A percentile compares a stretch with the other conserved stretches of the same genome.
Evolutionary conservation across 2,888 invertebrate species (phyloP).

Genomic region (Noctua fimbriata): DNA sequence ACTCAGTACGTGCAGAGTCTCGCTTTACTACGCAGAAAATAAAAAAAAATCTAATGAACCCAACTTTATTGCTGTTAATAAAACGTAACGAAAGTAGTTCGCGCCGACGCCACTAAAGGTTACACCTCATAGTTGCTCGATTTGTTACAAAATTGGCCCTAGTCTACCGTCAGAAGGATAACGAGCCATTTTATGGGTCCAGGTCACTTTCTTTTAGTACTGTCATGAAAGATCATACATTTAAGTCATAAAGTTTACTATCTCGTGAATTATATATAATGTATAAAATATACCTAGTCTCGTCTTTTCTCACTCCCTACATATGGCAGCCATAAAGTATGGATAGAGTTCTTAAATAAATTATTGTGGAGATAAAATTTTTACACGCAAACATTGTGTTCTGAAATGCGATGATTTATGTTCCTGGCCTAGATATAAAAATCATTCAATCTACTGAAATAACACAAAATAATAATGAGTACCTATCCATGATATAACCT

Average conservation of each 20-base stretch:
- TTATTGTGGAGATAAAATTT: constrained; percentile 39
- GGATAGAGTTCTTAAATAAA: constrained; percentile 36
- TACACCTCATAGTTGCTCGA: constrained; percentile 72
- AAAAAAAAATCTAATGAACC: constrained; percentile 85
- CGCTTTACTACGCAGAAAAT: constrained; percentile 80
- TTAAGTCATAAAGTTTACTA: constrained; percentile 59
- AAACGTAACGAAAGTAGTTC: constrained; percentile 78
- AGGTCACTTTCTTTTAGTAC: constrained; percentile 65
- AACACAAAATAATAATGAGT: background rate
- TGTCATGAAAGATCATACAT: constrained; percentile 60
- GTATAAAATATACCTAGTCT: constrained; percentile 17
- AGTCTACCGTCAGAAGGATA: constrained; percentile 52
- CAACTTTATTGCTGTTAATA: constrained; percentile 81
- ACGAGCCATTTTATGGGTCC: constrained; percentile 61
- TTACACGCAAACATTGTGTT: constrained; percentile 26
- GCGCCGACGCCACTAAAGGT: constrained; percentile 71
- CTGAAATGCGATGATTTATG: constrained; percentile 23
- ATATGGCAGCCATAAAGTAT: constrained; percentile 31
- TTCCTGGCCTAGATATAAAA: background rate
- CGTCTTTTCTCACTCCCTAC: constrained; percentile 19
- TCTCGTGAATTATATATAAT: constrained; percentile 30
- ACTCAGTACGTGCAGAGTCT: constrained; percentile 79
- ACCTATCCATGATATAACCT: background rate
- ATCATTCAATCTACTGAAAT: background rate
- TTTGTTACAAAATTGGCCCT: constrained; percentile 67